Evolutionary conservation across 2,797 vertebrate species (phyloP).

Genomic region (Scarus forsteni): DNA sequence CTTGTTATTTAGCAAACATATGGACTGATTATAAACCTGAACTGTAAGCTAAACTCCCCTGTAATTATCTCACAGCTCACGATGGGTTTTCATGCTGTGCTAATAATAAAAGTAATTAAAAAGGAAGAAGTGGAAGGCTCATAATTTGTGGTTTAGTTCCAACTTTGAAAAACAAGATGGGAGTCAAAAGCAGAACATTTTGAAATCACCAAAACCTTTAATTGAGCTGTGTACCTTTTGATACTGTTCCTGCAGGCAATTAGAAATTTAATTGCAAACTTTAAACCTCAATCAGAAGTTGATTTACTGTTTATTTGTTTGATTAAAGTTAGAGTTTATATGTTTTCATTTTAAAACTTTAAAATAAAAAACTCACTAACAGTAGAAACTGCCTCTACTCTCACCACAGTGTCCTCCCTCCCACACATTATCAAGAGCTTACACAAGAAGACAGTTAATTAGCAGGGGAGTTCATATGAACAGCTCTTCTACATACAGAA

Average conservation of each 20-base stretch:
- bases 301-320: background rate
- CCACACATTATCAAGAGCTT: slow-evolving; percentile 32
- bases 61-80: too few species aligned
- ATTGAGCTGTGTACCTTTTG: too few species aligned
- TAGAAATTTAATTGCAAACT: background rate
- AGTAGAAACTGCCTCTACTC: slow-evolving; percentile 7
- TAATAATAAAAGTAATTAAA: too few species aligned
- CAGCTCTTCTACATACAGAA: slow-evolving; percentile 75
- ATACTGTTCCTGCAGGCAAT: background rate
- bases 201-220: too few species aligned
- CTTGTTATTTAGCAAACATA: too few species aligned
- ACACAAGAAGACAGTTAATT: slow-evolving; percentile 86
- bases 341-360: background rate
- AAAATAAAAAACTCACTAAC: background rate
- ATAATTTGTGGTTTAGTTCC: too few species aligned
- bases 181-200: too few species aligned
- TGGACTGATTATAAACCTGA: too few species aligned
- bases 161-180: too few species aligned
- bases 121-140: too few species aligned
- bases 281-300: background rate
- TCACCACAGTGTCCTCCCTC: slow-evolving; percentile 20
- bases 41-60: too few species aligned
- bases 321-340: background rate
- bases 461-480: slow-evolving; percentile 62
- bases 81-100: too few species aligned